Evolutionary conservation across 2,113 vertebrate genomes (phyloP), one percentile per base, ranked within the genome.

Genomic region (Silurus glanis): DNA sequence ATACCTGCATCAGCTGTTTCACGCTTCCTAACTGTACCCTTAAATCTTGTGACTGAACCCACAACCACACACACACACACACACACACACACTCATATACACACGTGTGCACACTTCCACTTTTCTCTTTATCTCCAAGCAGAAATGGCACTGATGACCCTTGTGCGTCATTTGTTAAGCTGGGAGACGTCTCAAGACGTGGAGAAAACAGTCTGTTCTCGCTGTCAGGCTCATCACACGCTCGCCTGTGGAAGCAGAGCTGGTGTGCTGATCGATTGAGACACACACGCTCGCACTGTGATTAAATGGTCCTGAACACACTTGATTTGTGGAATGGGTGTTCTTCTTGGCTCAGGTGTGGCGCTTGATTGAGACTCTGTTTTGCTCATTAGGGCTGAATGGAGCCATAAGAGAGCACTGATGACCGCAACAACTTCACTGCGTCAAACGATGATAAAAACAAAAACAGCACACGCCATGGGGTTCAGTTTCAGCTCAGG

Each of bases 311-410:
- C 83, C 51, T 72, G 55, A 78, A 53, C 6, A 23, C 59, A 59
- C 23, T 59, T 61, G 53, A 85, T 85, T 83, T 66, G 69, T 80
- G 61, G 80, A 83, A 62, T 56, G 83, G 55, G 51, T 9, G 28
- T 37, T 58, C 82, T 84, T 10, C 17, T 66, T 81, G 82, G 83
- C 17, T 74, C 83, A 84, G 71, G 55, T 84, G 83, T 19, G 58
- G 12, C 5, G 62, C 55, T 49, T 62, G 56, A 59, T 10, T 47
- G 56, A 58, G 53, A 23, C 53, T 16, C 55, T 13, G 74, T 12
- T 59, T 37, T 13, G 74, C 12, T 72, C 66, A 21, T 72, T 55
- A 83, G 16, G 25, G 17, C 4, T 83, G 64, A 83, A 72, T 16
- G 23, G 80, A 49, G 45, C 59, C 45, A 25, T 21, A 21, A 83